Percentiles rank a stretch among this genome's conserved stretches.
phyloP scores from a whole-genome alignment of 1,140 invertebrate genomes.

The Brevipalpus yothersi region DNA sequence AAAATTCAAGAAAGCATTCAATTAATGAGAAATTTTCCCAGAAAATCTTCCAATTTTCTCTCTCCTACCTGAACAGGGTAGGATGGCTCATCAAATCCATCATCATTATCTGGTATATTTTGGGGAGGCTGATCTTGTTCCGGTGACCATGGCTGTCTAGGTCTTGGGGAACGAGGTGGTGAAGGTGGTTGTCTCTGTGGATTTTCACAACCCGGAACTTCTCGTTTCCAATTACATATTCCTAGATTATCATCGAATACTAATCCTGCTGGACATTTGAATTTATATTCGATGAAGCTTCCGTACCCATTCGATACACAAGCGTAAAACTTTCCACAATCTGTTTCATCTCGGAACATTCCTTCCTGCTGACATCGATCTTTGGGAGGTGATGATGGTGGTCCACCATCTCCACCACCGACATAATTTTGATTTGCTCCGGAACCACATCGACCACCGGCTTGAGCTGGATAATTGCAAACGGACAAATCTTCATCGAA shows the following conservation, averaged over 20 bases:
- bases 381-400: not conserved
- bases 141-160: not conserved
- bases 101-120: not conserved
- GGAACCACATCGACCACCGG: slow-evolving; percentile 1
- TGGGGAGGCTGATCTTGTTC: not conserved
- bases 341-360: slow-evolving; percentile 11
- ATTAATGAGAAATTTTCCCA: too few relatives aligned
- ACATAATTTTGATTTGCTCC: not conserved
- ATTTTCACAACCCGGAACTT: slow-evolving; percentile 37
- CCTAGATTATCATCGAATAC: slow-evolving; percentile 43
- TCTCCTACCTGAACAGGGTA: not conserved
- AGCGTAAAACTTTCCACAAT: slow-evolving; percentile 14
- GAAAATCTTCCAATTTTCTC: not conserved
- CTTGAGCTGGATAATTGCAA: slow-evolving; percentile 14
- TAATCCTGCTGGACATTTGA: slow-evolving; percentile 41
- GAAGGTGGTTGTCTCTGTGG: not conserved
- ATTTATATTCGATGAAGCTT: not conserved
- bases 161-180: not conserved
- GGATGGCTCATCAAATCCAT: not conserved
- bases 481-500: slow-evolving; percentile 18
- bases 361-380: slow-evolving; percentile 10
- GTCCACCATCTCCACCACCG: not conserved
- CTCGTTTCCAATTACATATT: slow-evolving; percentile 49
- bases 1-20: too few relatives aligned
- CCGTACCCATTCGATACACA: slow-evolving; percentile 4